phyloP scores from a whole-genome alignment of 2,888 invertebrate species.

The Oscheius sp. region DNA sequence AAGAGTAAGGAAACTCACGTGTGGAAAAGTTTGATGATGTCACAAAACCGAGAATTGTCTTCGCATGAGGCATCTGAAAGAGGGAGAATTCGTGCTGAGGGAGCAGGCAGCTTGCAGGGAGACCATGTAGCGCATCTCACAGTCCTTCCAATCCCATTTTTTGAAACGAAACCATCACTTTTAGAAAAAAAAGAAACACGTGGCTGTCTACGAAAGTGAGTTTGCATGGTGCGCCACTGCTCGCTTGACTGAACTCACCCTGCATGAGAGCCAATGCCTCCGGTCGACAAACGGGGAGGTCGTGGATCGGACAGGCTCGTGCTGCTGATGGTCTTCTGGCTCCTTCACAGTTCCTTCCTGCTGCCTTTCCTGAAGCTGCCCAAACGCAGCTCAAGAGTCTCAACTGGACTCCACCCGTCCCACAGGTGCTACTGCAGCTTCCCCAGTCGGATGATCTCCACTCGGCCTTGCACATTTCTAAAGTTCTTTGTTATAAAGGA shows the following conservation, averaged over 20 bases:
- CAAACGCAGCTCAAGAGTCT: slow-evolving; percentile 92
- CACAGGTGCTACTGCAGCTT: slow-evolving; percentile 87
- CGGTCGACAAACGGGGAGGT: slow-evolving; percentile 55
- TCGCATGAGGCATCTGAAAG: slow-evolving; percentile 60
- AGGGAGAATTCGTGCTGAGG: background rate
- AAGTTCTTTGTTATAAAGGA: background rate
- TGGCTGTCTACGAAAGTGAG: no score
- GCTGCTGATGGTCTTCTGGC: slow-evolving; percentile 66
- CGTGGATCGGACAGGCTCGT: slow-evolving; percentile 59
- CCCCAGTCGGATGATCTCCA: slow-evolving; percentile 95
- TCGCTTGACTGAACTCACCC: slow-evolving; percentile 35
- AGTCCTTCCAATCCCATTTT: background rate
- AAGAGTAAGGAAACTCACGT: slow-evolving; percentile 57
- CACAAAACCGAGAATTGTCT: slow-evolving; percentile 71
- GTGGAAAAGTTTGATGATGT: slow-evolving; percentile 71
- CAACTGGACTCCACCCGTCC: slow-evolving; percentile 83
- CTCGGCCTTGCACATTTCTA: slow-evolving; percentile 78
- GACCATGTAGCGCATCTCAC: background rate
- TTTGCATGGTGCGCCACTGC: no score
- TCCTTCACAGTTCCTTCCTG: slow-evolving; percentile 83
- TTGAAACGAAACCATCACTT: background rate
- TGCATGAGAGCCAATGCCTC: slow-evolving; percentile 48
- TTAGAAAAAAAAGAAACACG: no score
- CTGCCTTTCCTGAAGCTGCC: slow-evolving; percentile 86
- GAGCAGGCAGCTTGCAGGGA: slow-evolving; percentile 7